Evolutionary conservation across 2,113 vertebrate genomes (phyloP).

Genomic region (Cynoglossus semilaevis): DNA sequence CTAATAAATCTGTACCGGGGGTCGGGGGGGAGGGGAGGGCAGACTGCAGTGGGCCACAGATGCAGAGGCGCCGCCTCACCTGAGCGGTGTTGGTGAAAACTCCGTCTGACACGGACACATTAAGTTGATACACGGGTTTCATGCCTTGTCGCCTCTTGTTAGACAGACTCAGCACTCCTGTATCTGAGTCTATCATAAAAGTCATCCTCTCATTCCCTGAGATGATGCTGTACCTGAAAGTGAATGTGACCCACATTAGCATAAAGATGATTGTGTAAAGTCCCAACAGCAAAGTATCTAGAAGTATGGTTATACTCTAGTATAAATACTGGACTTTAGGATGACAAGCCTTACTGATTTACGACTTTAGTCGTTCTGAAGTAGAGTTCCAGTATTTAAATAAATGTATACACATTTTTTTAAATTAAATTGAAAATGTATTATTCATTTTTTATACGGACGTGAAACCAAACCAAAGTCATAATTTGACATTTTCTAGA

Average conservation of each 20-base stretch:
- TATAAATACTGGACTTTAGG: no score
- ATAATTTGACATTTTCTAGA: no score
- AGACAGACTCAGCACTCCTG: constrained; percentile 88
- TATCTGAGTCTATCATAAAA: constrained; percentile 87
- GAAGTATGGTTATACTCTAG: no score
- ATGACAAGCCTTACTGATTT: no score
- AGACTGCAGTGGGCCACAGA: not conserved
- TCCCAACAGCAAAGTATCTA: no score
- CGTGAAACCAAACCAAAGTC: no score
- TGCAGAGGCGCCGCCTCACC: constrained; percentile 44
- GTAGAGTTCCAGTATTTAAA: no score
- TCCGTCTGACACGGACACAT: constrained; percentile 95
- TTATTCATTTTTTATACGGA: no score
- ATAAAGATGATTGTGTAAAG: constrained; percentile 9
- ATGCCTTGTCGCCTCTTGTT: constrained; percentile 89
- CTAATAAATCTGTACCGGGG: constrained; percentile 28
- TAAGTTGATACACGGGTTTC: constrained; percentile 87
- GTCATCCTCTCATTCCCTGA: constrained; percentile 92
- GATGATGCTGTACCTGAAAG: constrained; percentile 83
- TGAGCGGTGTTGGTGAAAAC: constrained; percentile 94
- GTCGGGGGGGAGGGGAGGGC: constrained; percentile 5
- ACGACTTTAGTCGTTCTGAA: no score
- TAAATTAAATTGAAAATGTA: no score
- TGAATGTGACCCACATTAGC: not conserved
- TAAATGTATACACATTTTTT: no score